Evolutionary conservation across 92 coral and sea anemone genomes (phyloP).

Genomic region (Epizoanthus stellaris): DNA sequence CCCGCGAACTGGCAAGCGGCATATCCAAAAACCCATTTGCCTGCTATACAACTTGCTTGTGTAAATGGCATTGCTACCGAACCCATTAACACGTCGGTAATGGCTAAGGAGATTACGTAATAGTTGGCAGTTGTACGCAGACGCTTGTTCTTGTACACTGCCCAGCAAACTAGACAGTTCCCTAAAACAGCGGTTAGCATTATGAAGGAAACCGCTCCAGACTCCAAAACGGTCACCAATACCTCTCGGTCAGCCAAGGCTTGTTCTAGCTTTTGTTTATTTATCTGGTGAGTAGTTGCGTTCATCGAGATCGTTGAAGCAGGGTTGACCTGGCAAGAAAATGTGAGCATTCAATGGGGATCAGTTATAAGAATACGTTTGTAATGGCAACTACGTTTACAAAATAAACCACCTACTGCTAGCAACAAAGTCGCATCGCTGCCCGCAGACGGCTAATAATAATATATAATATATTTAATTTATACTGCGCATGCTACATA

Average conservation of each 20-base stretch:
- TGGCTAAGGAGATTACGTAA: conserved; percentile 22
- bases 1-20: conserved; percentile 50
- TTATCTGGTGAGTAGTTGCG: not conserved
- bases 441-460: too few species aligned
- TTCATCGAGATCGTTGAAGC: not conserved
- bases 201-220: conserved; percentile 11
- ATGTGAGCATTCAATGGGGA: not conserved
- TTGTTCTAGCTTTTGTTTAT: not conserved
- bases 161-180: conserved; percentile 23
- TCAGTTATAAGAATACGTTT: not conserved
- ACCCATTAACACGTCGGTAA: conserved; percentile 25
- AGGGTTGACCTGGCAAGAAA: not conserved
- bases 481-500: too few species aligned
- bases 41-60: conserved; percentile 7
- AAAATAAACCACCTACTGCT: too few species aligned
- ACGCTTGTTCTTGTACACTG: conserved; percentile 3
- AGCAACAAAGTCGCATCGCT: too few species aligned
- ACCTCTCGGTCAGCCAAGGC: conserved; percentile 7
- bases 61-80: conserved; percentile 28
- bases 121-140: conserved; percentile 27
- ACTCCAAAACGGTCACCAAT: conserved; percentile 17
- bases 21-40: conserved; percentile 45
- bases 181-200: conserved; percentile 13
- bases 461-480: too few species aligned
- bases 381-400: too few species aligned